A percentile compares a stretch with the other conserved stretches of the same genome.
Evolutionary conservation across 2,113 vertebrate species (phyloP).

Genomic region (Gavia stellata): DNA sequence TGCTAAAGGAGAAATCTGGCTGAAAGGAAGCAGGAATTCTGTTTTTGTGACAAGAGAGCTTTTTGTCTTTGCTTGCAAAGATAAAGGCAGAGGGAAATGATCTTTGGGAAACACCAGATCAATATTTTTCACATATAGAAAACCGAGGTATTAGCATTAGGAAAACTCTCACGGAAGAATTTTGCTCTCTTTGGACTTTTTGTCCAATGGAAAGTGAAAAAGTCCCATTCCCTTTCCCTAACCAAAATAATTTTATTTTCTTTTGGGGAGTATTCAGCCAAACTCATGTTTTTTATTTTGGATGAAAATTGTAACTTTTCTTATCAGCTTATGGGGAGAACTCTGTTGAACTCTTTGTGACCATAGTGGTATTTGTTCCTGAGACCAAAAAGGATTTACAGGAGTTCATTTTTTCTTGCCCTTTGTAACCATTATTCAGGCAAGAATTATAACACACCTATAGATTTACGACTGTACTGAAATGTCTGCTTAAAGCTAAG

Average conservation of each 20-base stretch:
- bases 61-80: neutral
- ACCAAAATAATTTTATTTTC: neutral
- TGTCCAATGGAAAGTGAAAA: neutral
- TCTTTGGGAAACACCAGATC: neutral
- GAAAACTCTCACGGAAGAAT: neutral
- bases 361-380: neutral
- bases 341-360: neutral
- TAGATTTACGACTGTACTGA: neutral
- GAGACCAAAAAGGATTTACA: neutral
- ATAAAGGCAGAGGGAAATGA: neutral
- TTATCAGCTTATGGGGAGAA: neutral
- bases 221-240: neutral
- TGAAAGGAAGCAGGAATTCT: neutral
- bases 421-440: neutral
- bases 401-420: neutral
- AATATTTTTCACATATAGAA: neutral
- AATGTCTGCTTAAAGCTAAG: neutral
- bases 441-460: neutral
- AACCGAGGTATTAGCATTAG: neutral
- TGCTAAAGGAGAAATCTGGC: neutral
- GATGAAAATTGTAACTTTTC: neutral
- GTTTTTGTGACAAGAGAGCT: neutral
- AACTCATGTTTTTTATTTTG: neutral
- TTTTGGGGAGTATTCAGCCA: neutral
- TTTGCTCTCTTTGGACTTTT: neutral